Evolutionary conservation across 2,113 vertebrate genomes (phyloP).

Genomic region (Alexandromys fortis): DNA sequence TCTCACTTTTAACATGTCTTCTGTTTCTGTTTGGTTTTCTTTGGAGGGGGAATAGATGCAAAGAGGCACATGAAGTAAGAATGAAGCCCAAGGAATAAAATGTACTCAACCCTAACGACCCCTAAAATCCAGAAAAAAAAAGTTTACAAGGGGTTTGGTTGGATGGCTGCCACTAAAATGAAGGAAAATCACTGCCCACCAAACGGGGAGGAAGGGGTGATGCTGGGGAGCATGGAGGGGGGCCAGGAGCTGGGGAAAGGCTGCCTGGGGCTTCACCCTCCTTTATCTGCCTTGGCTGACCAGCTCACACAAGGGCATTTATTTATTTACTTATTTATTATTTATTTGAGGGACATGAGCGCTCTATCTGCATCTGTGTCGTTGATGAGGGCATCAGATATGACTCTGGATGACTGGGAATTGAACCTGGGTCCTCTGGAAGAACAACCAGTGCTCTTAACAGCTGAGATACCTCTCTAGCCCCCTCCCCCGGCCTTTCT

Average conservation of each 20-base stretch:
- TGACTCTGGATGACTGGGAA: too few species aligned
- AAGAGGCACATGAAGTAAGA: background rate
- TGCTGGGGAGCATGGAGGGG: background rate
- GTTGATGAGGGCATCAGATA: too few species aligned
- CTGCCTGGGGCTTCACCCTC: rapidly evolving
- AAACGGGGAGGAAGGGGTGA: conserved; percentile 55
- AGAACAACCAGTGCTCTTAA: too few species aligned
- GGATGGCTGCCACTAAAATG: background rate
- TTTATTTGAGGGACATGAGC: too few species aligned
- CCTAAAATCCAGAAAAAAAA: background rate
- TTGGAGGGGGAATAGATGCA: background rate
- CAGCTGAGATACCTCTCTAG: too few species aligned
- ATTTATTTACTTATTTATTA: too few species aligned
- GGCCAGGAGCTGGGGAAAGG: background rate
- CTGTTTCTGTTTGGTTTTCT: background rate
- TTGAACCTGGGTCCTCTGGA: too few species aligned
- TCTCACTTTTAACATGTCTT: background rate
- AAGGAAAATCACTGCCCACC: background rate
- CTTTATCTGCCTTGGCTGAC: background rate
- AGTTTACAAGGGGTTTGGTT: background rate
- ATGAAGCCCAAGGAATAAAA: background rate
- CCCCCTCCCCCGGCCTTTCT: background rate
- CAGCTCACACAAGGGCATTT: background rate
- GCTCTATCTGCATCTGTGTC: too few species aligned
- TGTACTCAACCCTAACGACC: background rate